Evolutionary conservation across 2,888 invertebrate species (phyloP).

Genomic region (Chorisops tibialis): DNA sequence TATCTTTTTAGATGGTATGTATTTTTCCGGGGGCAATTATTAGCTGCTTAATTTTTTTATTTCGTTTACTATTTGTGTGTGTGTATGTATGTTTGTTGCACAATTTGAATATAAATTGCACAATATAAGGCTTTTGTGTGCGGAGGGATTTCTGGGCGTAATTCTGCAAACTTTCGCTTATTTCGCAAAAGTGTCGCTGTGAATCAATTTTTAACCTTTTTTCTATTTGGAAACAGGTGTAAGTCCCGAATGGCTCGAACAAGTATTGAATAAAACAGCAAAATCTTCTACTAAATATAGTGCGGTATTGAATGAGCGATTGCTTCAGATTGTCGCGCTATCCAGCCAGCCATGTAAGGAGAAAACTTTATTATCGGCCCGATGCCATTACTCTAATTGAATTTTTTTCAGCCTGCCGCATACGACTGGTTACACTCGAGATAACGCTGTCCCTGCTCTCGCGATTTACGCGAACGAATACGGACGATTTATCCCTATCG

Average conservation of each 20-base stretch:
- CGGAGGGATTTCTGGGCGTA: not conserved
- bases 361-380: not conserved
- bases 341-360: slow-evolving; percentile 82
- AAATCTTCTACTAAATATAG: slow-evolving; percentile 69
- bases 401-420: slow-evolving; percentile 65
- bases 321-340: slow-evolving; percentile 76
- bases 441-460: slow-evolving; percentile 77
- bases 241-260: slow-evolving; percentile 74
- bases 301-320: slow-evolving; percentile 73
- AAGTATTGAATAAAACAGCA: slow-evolving; percentile 68
- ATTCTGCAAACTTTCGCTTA: no score
- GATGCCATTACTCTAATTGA: slow-evolving; percentile 1
- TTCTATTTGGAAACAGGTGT: slow-evolving; percentile 62
- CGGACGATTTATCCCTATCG: slow-evolving; percentile 45
- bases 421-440: slow-evolving; percentile 89
- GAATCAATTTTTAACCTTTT: slow-evolving; percentile 19
- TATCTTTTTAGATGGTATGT: slow-evolving; percentile 25
- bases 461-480: slow-evolving; percentile 56
- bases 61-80: not conserved
- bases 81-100: not conserved
- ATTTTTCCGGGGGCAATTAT: not conserved
- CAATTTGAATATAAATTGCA: not conserved
- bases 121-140: not conserved
- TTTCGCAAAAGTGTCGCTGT: not conserved
- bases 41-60: not conserved